Evolutionary conservation across 2,797 vertebrate species (phyloP).

Genomic region (Sarcophilus harrisii): DNA sequence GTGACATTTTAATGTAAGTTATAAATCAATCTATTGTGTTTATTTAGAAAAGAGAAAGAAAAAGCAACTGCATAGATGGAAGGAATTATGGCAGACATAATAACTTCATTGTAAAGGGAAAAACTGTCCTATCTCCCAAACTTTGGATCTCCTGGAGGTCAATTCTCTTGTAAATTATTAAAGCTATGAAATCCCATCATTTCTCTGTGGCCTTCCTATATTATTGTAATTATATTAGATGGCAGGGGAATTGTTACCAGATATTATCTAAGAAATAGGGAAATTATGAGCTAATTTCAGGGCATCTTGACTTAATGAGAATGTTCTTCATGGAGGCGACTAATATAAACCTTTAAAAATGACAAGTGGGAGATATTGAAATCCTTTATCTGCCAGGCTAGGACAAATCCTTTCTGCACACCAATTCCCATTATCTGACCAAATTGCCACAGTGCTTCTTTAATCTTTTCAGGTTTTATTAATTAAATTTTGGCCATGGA

Average conservation of each 20-base stretch:
- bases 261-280: conserved; percentile 69
- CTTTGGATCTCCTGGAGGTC: conserved; percentile 16
- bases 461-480: conserved; percentile 71
- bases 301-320: conserved; percentile 71
- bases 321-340: conserved; percentile 65
- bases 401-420: conserved; percentile 21
- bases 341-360: conserved; percentile 64
- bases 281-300: conserved; percentile 73
- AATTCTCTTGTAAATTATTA: conserved; percentile 1
- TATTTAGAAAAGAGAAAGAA: conserved; percentile 40
- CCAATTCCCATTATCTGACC: not conserved
- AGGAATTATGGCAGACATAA: conserved; percentile 47
- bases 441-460: conserved; percentile 4
- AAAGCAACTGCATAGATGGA: conserved; percentile 48
- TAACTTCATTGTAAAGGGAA: not conserved
- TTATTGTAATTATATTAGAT: conserved; percentile 65
- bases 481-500: conserved; percentile 51
- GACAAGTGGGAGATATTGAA: conserved; percentile 65
- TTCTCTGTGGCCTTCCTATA: conserved; percentile 20
- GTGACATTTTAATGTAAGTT: conserved; percentile 34
- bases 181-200: conserved; percentile 21
- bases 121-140: not conserved
- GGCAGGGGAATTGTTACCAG: conserved; percentile 67
- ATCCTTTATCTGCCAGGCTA: conserved; percentile 54
- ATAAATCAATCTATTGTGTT: conserved; percentile 52